phyloP scores from a whole-genome alignment of 2,797 vertebrate species.

The Leptatherina wallacei region DNA sequence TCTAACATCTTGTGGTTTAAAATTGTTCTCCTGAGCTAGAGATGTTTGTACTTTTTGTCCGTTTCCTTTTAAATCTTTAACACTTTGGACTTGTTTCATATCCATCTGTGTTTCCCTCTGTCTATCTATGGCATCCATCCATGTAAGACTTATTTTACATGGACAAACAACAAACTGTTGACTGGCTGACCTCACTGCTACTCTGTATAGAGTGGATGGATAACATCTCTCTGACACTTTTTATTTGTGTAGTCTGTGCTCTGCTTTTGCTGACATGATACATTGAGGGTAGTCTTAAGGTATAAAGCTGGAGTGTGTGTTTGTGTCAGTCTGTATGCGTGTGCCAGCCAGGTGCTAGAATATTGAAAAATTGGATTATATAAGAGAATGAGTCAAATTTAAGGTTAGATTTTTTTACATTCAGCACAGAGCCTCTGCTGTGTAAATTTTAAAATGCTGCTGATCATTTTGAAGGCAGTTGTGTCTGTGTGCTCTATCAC shows the following conservation, averaged over 20 bases:
- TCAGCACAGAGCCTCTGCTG: not conserved
- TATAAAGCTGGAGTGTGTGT: conserved; percentile 3
- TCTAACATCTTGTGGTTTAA: conserved; percentile 2
- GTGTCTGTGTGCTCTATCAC: not conserved
- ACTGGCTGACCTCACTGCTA: conserved; percentile 30
- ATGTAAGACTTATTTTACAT: conserved; percentile 19
- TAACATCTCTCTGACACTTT: conserved; percentile 28
- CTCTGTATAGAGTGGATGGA: conserved; percentile 4
- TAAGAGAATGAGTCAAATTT: not conserved
- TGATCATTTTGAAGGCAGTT: not conserved
- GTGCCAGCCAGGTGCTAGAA: conserved; percentile 14
- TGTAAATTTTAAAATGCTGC: not conserved
- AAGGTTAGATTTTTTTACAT: conserved; percentile 17
- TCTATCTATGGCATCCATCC: not conserved
- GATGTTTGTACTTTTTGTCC: not conserved
- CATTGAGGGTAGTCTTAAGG: not conserved
- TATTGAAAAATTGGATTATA: not conserved
- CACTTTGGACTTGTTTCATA: conserved; percentile 1
- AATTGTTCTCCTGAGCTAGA: not conserved
- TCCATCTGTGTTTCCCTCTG: not conserved
- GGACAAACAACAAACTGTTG: conserved; percentile 18
- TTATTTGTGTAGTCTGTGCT: conserved; percentile 31
- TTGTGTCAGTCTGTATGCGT: conserved; percentile 14
- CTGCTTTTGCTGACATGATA: conserved; percentile 30
- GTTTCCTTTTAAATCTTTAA: not conserved